Conservation (phyloP, 1,140 invertebrate species). For the Saxidomus purpurata region DNA sequence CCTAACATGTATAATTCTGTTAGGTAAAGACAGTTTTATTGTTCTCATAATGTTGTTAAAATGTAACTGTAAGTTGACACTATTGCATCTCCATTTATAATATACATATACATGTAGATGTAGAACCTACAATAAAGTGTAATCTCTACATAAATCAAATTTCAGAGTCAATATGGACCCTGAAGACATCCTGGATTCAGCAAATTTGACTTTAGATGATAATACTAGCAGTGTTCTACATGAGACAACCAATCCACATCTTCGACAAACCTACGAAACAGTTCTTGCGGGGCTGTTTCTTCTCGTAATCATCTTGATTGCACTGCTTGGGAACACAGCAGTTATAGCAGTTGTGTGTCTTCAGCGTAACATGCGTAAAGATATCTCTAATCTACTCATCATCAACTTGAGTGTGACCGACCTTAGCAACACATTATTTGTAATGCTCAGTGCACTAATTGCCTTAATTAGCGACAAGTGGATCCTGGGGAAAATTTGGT, state of each 20-base stretch:
- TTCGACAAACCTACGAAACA: slow-evolving; percentile 55
- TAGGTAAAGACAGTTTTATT: too few species aligned
- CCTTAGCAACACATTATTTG: slow-evolving; percentile 77
- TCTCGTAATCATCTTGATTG: slow-evolving; percentile 72
- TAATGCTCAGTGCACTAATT: slow-evolving; percentile 81
- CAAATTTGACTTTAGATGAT: not conserved
- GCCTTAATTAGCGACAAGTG: slow-evolving; percentile 75
- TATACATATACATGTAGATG: too few species aligned
- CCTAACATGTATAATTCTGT: too few species aligned
- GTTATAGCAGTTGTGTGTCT: slow-evolving; percentile 78
- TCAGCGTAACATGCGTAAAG: slow-evolving; percentile 73
- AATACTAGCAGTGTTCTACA: not conserved
- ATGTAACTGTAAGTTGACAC: too few species aligned
- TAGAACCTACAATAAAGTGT: too few species aligned
- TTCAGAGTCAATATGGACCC: not conserved
- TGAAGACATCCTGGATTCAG: too few species aligned
- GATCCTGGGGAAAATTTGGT: slow-evolving; percentile 73
- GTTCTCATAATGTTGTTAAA: too few species aligned
- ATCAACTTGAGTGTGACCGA: slow-evolving; percentile 84
- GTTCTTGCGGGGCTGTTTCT: slow-evolving; percentile 67
- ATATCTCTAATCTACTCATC: slow-evolving; percentile 81
- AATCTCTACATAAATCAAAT: not conserved
- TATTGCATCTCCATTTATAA: too few species aligned
- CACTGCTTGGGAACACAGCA: slow-evolving; percentile 79
- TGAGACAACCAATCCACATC: not conserved